phyloP scores from a whole-genome alignment of 2,113 vertebrate species.

The Serilophus lunatus region DNA sequence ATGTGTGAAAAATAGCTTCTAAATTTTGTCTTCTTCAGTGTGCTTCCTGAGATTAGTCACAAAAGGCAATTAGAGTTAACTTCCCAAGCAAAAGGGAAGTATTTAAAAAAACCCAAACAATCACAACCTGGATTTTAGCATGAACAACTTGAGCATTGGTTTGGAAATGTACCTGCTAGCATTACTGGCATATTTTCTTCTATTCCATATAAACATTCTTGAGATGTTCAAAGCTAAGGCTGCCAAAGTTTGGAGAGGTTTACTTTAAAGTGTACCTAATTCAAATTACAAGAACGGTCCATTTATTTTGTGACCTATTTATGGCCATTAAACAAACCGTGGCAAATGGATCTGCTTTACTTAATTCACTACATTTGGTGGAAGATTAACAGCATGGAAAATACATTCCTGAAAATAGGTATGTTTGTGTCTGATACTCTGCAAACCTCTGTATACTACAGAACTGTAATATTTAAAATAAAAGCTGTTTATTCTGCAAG shows the following conservation, averaged over 20 bases:
- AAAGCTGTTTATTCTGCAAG: not conserved
- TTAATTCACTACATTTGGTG: not conserved
- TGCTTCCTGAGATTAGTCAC: not conserved
- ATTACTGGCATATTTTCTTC: not conserved
- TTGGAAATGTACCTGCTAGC: not conserved
- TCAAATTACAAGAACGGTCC: not conserved
- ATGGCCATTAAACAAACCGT: not conserved
- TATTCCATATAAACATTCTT: not conserved
- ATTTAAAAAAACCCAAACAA: not conserved
- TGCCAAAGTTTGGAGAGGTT: not conserved
- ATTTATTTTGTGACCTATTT: slow-evolving; percentile 45
- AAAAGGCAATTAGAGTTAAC: not conserved
- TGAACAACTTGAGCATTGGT: not conserved
- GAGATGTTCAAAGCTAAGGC: not conserved
- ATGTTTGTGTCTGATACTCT: not conserved
- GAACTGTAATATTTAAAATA: not conserved
- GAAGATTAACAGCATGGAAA: not conserved
- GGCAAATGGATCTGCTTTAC: not conserved
- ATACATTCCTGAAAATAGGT: not conserved
- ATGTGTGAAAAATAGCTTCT: not conserved
- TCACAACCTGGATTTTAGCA: not conserved
- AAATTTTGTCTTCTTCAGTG: not conserved
- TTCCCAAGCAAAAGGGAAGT: not conserved
- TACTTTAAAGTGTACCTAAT: slow-evolving; percentile 18
- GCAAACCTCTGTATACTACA: not conserved